Base-by-base conservation (phyloP, 2,888 invertebrate species). In the Athalia rosae region DNA sequence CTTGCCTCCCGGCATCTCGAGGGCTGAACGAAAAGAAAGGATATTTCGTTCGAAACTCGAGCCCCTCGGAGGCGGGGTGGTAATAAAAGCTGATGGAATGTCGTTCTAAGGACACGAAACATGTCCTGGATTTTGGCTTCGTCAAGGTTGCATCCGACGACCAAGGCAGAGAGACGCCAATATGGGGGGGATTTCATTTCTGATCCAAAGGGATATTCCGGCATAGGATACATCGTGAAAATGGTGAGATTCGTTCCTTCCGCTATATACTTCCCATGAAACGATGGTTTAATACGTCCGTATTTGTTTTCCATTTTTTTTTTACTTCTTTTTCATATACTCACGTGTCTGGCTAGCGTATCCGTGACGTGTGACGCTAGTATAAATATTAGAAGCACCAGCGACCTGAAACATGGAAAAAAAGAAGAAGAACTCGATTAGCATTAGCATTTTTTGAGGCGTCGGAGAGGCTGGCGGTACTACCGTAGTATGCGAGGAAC, bases 301-400 rank as follows among this genome's bases (percentile, higher is more conserved):
- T 15, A 9, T 58, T 58, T 9, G 4, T 28, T 61, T 45, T 61
- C 41, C 47, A 61, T 62, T 43, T n/a, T 61, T 47, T 59, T 13
- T 4, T 13, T n/a, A 50, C 13, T 15, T 43, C 4, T 28, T n/a
- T 56, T 73, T 11, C 11, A 45, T 28, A 58, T 89, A 93, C 94
- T 94, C 90, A 94, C 93, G 87, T 92, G 93, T 91, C 92, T 91
- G 82, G 92, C 92, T 80, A 91, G 89, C 80, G 91, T 91, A 82
- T 90, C 90, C 82, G 91, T 90, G 85, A 92, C 88, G 83, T 91
- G 90, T 86, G 91, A 89, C 81, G 92, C 90, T 84, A 92, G 89
- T 84, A 93, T 90, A 87, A 93, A 91, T 85, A 92, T 88, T 87
- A 93, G 88, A 87, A 93, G 91, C 90, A 92, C 91, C 90, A 93